phyloP scores from a whole-genome alignment of 2,888 invertebrate genomes.

The Acanthococcus lagerstroemiae region DNA sequence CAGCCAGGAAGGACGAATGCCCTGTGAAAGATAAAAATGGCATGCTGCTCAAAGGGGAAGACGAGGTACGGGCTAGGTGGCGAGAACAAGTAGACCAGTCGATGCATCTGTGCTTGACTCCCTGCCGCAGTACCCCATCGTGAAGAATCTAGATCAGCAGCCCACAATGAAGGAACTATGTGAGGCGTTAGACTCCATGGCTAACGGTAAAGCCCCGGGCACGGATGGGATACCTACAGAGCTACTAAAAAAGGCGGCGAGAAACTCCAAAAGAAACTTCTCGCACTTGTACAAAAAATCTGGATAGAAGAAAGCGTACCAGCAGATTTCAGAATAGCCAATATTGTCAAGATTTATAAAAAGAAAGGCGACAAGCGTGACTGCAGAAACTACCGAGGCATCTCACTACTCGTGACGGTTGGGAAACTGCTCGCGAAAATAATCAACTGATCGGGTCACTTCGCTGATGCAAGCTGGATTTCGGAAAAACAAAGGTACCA shows the following conservation, averaged over 20 bases:
- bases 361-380: neutral
- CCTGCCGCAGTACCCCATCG: too few relatives aligned
- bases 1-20: too few relatives aligned
- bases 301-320: neutral
- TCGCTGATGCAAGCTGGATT: neutral
- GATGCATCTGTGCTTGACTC: too few relatives aligned
- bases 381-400: neutral
- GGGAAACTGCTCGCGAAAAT: neutral
- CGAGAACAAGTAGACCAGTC: too few relatives aligned
- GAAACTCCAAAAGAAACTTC: neutral
- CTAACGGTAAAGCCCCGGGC: slow-evolving; percentile 6
- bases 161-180: too few relatives aligned
- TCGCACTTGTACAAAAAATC: neutral
- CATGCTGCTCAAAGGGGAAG: too few relatives aligned
- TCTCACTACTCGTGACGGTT: neutral
- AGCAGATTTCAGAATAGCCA: too few relatives aligned
- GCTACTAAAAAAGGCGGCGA: neutral
- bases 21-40: too few relatives aligned
- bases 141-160: too few relatives aligned
- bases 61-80: too few relatives aligned
- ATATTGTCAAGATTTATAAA: too few relatives aligned
- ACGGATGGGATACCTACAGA: neutral
- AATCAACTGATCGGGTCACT: too few relatives aligned
- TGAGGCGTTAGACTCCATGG: neutral
- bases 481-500: neutral